phyloP scores from a whole-genome alignment of 2,797 vertebrate genomes.

The Hapalemur alaotrensis region DNA sequence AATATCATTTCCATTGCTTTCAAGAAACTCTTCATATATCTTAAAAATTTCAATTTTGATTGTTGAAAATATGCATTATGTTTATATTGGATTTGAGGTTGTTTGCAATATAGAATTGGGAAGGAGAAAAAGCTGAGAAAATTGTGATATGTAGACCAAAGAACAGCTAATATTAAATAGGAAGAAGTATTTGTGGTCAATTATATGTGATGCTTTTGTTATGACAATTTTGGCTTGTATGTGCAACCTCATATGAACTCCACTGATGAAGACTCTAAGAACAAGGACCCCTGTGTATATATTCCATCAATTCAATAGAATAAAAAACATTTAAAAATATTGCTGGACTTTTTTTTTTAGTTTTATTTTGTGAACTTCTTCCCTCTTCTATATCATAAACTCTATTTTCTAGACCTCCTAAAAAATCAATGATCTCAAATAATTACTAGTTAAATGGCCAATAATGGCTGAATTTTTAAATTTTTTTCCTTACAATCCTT shows the following conservation, averaged over 20 bases:
- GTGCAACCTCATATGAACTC: rapidly evolving
- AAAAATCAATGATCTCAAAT: background rate
- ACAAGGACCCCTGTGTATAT: rapidly evolving
- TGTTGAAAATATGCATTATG: background rate
- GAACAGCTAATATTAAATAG: background rate
- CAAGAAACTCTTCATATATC: background rate
- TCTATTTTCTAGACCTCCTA: background rate
- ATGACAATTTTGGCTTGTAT: background rate
- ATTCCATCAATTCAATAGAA: background rate
- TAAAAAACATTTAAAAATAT: background rate
- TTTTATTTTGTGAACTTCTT: background rate
- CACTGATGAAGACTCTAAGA: background rate
- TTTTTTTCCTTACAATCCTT: background rate
- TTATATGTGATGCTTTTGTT: background rate
- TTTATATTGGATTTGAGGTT: background rate
- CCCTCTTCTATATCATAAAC: background rate
- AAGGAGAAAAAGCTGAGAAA: background rate
- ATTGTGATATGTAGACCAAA: background rate
- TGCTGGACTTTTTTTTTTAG: background rate
- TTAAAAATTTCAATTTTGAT: background rate
- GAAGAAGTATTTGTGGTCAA: background rate
- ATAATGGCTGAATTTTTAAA: background rate
- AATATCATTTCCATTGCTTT: background rate
- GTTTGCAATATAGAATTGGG: background rate
- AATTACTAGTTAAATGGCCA: background rate